Percentiles rank a stretch among this genome's conserved stretches.
These are phyloP conservation scores for Linurgus olivaceus DNA, from an alignment of 2,797 vertebrate species.

Conservation along the genomic window DNA sequence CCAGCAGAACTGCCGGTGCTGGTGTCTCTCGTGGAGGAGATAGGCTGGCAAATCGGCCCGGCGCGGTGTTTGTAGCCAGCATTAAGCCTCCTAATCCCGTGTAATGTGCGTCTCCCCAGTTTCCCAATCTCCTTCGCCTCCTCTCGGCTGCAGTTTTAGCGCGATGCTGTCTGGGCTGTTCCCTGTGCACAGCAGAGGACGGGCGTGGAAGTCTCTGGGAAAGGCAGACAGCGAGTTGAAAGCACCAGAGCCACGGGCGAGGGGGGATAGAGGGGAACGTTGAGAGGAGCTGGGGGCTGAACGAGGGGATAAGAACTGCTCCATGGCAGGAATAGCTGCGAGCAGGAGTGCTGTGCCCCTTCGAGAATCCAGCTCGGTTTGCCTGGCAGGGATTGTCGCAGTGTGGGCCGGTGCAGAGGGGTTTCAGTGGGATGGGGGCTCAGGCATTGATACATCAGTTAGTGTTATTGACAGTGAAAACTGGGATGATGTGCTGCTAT, in stretches of 20 bases:
- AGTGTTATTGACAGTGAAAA: fast-evolving
- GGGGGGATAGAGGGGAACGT: background rate
- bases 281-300: background rate
- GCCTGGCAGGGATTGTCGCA: background rate
- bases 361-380: fast-evolving
- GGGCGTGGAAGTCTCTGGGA: background rate
- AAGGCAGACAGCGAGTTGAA: background rate
- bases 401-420: background rate
- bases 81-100: background rate
- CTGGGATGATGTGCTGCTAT: background rate
- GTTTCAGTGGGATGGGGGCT: too few species aligned
- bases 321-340: background rate
- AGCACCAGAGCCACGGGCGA: background rate
- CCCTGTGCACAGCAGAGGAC: background rate
- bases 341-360: background rate
- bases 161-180: background rate
- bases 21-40: background rate
- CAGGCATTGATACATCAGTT: fast-evolving
- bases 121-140: background rate
- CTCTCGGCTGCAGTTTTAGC: background rate
- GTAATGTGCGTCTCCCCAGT: background rate
- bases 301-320: background rate
- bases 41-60: fast-evolving
- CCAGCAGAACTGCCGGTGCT: fast-evolving
- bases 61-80: fast-evolving